Conservation (phyloP, 1,140 invertebrate genomes). For the Halictus rubicundus region DNA sequence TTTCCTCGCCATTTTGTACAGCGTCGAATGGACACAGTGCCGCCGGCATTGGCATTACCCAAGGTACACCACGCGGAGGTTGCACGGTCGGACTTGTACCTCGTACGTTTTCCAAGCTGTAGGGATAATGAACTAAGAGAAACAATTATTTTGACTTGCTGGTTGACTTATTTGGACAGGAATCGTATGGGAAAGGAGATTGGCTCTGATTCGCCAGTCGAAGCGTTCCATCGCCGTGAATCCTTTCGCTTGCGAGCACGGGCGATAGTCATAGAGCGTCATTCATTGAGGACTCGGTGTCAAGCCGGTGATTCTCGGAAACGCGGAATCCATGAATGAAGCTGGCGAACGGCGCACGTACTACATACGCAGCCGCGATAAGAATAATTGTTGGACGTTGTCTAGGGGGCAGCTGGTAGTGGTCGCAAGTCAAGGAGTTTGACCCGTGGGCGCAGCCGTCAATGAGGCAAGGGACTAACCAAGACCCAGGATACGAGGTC, state of each 20-base stretch:
- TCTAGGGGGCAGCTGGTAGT: conserved; percentile 70
- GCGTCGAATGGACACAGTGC: no score
- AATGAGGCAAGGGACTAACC: conserved; percentile 65
- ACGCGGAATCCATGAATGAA: conserved; percentile 48
- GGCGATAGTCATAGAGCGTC: background rate
- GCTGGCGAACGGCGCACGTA: background rate
- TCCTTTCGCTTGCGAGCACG: background rate
- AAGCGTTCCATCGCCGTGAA: background rate
- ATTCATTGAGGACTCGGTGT: conserved; percentile 14
- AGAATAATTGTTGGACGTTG: conserved; percentile 52
- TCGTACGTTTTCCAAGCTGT: no score
- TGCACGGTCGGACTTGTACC: no score
- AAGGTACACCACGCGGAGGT: no score
- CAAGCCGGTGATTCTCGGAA: conserved; percentile 26
- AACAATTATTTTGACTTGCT: no score
- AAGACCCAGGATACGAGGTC: conserved; percentile 75
- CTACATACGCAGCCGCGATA: conserved; percentile 41
- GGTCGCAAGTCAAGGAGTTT: conserved; percentile 71
- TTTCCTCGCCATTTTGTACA: no score
- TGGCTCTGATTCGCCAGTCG: background rate
- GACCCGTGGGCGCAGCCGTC: conserved; percentile 66
- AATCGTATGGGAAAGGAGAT: no score
- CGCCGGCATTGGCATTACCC: no score
- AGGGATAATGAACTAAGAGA: no score
- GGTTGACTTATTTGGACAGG: no score